These are phyloP conservation scores for Halichoeres trimaculatus DNA, from an alignment of 2,113 vertebrate species.

Conservation along the genomic window DNA sequence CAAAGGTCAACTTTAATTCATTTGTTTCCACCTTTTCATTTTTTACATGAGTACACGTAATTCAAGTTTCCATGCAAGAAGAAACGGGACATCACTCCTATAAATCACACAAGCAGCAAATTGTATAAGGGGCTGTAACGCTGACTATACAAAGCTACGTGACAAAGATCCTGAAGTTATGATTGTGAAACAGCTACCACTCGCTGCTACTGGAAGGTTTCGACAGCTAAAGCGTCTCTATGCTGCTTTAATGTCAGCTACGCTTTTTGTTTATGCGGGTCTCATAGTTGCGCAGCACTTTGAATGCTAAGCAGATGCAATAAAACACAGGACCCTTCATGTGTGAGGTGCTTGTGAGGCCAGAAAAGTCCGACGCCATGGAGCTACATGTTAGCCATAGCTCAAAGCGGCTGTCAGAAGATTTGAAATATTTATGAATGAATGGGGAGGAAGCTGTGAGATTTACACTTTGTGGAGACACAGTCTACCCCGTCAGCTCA, in stretches of 20 bases:
- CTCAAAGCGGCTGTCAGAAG: constrained; percentile 52
- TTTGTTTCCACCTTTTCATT: constrained; percentile 56
- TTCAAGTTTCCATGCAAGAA: constrained; percentile 19
- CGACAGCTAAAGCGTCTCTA: background rate
- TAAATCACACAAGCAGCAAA: constrained; percentile 30
- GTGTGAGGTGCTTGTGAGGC: constrained; percentile 45
- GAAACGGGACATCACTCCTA: background rate
- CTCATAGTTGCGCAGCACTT: constrained; percentile 32
- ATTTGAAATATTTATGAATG: constrained; percentile 62
- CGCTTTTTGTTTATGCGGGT: constrained; percentile 41
- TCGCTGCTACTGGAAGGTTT: background rate
- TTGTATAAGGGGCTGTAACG: background rate
- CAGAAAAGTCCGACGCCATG: constrained; percentile 29
- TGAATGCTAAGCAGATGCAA: constrained; percentile 53
- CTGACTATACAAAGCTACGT: constrained; percentile 13
- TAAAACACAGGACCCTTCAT: constrained; percentile 55
- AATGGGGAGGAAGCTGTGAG: constrained; percentile 23
- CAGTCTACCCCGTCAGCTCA: constrained; percentile 35
- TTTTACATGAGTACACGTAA: constrained; percentile 51
- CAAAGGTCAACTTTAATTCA: constrained; percentile 50
- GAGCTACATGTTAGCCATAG: constrained; percentile 34
- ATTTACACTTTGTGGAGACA: constrained; percentile 52
- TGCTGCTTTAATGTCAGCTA: constrained; percentile 28
- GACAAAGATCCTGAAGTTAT: background rate
- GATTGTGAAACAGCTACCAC: background rate